Percentiles rank a stretch among this genome's conserved stretches.
phyloP scores from a whole-genome alignment of 2,888 invertebrate genomes.

The Sceliomorpha sp. region DNA sequence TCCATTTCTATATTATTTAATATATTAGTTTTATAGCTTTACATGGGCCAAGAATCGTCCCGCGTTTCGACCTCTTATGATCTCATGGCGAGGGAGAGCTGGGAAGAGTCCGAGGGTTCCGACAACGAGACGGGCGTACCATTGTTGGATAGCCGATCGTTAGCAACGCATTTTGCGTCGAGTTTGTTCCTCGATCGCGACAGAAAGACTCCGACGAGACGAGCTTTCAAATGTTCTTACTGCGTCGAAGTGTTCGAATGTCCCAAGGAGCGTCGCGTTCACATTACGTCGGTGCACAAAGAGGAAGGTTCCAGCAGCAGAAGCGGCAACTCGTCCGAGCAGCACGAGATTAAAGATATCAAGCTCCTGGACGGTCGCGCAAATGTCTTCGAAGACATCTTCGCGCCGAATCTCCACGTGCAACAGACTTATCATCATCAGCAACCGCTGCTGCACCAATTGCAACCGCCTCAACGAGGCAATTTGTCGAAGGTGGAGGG shows the following conservation, averaged over 20 bases:
- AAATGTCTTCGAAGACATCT: constrained; percentile 77
- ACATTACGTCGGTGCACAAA: constrained; percentile 83
- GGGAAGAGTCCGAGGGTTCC: constrained; percentile 86
- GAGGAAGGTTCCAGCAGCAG: constrained; percentile 76
- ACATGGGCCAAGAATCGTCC: constrained; percentile 83
- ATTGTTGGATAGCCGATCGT: constrained; percentile 75
- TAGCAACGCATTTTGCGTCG: constrained; percentile 78
- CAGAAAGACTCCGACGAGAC: constrained; percentile 78
- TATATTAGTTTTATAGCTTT: constrained; percentile 75
- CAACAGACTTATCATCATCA: constrained; percentile 61
- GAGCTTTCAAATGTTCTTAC: constrained; percentile 82
- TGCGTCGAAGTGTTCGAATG: constrained; percentile 84
- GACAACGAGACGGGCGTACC: constrained; percentile 80
- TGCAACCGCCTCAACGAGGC: constrained; percentile 72
- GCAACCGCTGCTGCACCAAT: constrained; percentile 74
- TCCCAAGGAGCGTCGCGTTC: constrained; percentile 85
- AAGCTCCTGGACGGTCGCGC: constrained; percentile 75
- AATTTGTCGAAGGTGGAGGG: constrained; percentile 66
- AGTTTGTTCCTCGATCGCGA: constrained; percentile 77
- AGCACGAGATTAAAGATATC: constrained; percentile 73
- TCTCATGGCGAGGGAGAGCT: constrained; percentile 85
- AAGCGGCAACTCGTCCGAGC: constrained; percentile 59
- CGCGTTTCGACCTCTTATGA: constrained; percentile 84
- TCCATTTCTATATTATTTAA: too few relatives aligned
- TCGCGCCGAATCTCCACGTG: constrained; percentile 72